Percentiles rank a stretch among this genome's conserved stretches.
Evolutionary conservation across 2,113 vertebrate genomes (phyloP).

Genomic region (cattle (Bos taurus)): ARS-UCD2.0 NC_037336.1:33153001-33153500

Average conservation of each 20-base stretch:
- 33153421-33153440: not conserved
- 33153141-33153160: no score
- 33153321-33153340: not conserved
- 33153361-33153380: not conserved
- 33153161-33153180: no score
- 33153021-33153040: no score
- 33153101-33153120: no score
- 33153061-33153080: no score
- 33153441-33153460: not conserved
- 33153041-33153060: no score
- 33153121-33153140: no score
- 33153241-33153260: not conserved
- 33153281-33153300: not conserved
- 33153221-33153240: not conserved
- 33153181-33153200: no score
- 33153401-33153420: not conserved
- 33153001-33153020: no score
- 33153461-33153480: not conserved
- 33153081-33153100: no score
- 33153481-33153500: not conserved
- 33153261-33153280: not conserved
- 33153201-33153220: no score
- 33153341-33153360: not conserved
- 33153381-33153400: not conserved
- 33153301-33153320: not conserved